Percentiles rank a stretch among this genome's conserved stretches.
Evolutionary conservation across 2,888 invertebrate genomes (phyloP).

Genomic region (Cheilosia grossa): DNA sequence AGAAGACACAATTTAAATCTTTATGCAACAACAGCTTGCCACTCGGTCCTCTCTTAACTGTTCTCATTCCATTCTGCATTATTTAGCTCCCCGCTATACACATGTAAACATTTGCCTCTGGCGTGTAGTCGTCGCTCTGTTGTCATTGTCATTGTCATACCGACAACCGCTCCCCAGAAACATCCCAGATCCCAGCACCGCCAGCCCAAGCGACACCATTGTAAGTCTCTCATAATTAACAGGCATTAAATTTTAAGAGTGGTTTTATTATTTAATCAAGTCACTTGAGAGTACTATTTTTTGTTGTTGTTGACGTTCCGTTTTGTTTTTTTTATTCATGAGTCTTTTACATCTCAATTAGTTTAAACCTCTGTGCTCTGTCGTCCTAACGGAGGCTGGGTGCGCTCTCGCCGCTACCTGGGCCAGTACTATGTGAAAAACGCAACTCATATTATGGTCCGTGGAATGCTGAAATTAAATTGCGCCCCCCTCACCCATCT

Average conservation of each 20-base stretch:
- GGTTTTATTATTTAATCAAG: conserved; percentile 74
- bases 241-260: conserved; percentile 73
- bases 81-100: conserved; percentile 47
- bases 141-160: conserved; percentile 17
- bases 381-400: conserved; percentile 15
- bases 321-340: conserved; percentile 53
- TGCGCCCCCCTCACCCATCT: conserved; percentile 15
- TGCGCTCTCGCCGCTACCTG: conserved; percentile 9
- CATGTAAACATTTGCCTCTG: conserved; percentile 61
- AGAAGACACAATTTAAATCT: conserved; percentile 47
- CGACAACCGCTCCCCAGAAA: conserved; percentile 9
- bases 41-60: neutral
- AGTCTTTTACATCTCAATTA: conserved; percentile 72
- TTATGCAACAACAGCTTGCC: conserved; percentile 53
- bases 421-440: conserved; percentile 1
- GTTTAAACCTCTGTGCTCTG: conserved; percentile 56
- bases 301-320: conserved; percentile 15
- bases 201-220: conserved; percentile 16
- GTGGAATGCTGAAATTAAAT: conserved; percentile 62
- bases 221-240: conserved; percentile 73
- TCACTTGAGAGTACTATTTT: conserved; percentile 68
- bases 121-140: conserved; percentile 21
- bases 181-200: neutral
- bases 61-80: conserved; percentile 29
- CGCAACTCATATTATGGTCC: conserved; percentile 46